Evolutionary conservation across 2,113 vertebrate species (phyloP), one percentile per base, ranked within the genome.

Genomic region (Dasyornis broadbenti): DNA sequence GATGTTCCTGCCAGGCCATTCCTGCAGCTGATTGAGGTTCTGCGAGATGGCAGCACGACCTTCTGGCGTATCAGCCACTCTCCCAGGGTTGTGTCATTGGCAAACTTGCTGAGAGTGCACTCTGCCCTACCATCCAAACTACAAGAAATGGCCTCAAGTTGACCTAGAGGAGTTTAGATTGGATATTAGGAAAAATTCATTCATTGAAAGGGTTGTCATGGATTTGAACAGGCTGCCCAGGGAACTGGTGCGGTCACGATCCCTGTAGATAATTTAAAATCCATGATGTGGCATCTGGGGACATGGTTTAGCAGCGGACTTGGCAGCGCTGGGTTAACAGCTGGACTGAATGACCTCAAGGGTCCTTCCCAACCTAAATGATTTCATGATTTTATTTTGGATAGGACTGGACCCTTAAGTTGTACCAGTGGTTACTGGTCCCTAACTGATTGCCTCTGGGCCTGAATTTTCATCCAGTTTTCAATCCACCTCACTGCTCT

Each of bases 11-110:
- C 26, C 28, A 19, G 42, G 44, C 16, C 16, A 17, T 49, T 68
- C 40, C 59, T 72, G 17, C 44, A 54, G 19, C 2, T 82, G 35
- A 8, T 24, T 0, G 0, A 73, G 24, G 14, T 47, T 27, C 52
- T 8, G 10, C n/a, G 57, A 24, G 24, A 42, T 20, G 19, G 44
- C 60, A 64, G 18, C n/a, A n/a, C 0, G 1, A 42, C 26, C 19
- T 50, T 33, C 30, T 71, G 42, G 14, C 13, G 7, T 1, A 27
- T 35, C 45, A 56, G 13, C 33, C 40, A 8, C 19, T 45, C 22
- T 73, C 28, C 33, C 33, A 31, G 30, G 37, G 28, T 16, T 37
- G 15, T 42, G 52, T 27, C 57, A 30, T 17, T 27, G 24, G 22
- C n/a, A 53, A 42, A 44, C n/a, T 26, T 47, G 13, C 42, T 44